These are phyloP conservation scores for Phalloptychus januarius DNA, from an alignment of 2,797 vertebrate species.

Conservation along the genomic window DNA sequence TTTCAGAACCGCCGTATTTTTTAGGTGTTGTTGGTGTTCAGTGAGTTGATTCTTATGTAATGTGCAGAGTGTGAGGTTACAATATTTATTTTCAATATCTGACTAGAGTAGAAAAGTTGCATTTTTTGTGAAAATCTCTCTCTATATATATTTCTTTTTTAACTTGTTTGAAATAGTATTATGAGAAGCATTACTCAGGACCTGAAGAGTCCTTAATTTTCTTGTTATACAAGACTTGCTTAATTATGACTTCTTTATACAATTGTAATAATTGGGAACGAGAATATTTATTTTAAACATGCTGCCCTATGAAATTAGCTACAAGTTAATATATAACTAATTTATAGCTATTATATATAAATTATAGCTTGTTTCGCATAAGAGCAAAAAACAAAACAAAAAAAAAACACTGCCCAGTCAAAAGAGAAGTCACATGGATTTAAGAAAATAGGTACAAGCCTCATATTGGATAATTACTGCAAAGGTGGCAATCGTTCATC, in stretches of 20 bases:
- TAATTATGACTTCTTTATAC: not conserved
- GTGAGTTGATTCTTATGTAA: slow-evolving; percentile 17
- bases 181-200: not conserved
- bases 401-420: not conserved
- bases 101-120: not conserved
- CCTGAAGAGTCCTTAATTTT: no score
- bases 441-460: not conserved
- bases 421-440: not conserved
- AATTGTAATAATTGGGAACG: not conserved
- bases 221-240: not conserved
- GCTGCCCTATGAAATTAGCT: not conserved
- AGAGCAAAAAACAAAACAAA: not conserved
- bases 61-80: slow-evolving; percentile 10
- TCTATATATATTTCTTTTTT: no score
- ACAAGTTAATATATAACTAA: not conserved
- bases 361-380: not conserved
- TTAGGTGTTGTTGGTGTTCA: not conserved
- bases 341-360: not conserved
- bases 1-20: slow-evolving; percentile 11
- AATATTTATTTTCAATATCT: not conserved
- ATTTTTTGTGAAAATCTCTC: not conserved
- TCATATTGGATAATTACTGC: not conserved
- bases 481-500: not conserved
- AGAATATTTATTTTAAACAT: not conserved
- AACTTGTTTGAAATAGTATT: not conserved